Percentiles rank a stretch among this genome's conserved stretches.
Evolutionary conservation across 1,140 invertebrate genomes (phyloP).

Genomic region (Eriosoma lanigerum): DNA sequence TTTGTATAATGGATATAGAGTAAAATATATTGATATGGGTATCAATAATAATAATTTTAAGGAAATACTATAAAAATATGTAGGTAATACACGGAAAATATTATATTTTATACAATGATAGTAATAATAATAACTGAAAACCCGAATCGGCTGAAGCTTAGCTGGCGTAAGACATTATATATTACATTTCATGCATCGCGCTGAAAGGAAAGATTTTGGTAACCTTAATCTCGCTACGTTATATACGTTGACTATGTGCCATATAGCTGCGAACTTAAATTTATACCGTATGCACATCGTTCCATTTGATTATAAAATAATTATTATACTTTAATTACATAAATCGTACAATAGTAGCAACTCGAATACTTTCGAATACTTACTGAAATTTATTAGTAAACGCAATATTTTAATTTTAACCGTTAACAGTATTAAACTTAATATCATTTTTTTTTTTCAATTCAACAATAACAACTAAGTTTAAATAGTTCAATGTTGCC

Average conservation of each 20-base stretch:
- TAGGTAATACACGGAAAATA: neutral
- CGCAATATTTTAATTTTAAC: neutral
- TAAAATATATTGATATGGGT: neutral
- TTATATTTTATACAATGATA: neutral
- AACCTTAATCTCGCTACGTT: neutral
- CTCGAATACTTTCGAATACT: too few relatives aligned
- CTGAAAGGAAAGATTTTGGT: neutral
- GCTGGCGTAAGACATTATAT: neutral
- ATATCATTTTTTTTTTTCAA: too few relatives aligned
- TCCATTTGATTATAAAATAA: too few relatives aligned
- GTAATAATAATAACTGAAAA: neutral
- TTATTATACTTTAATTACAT: too few relatives aligned
- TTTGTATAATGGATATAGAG: too few relatives aligned
- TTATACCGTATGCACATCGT: too few relatives aligned
- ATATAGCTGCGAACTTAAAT: neutral
- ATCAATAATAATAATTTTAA: neutral
- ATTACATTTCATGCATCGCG: neutral
- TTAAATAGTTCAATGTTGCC: too few relatives aligned
- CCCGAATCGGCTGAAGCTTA: neutral
- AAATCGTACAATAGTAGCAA: too few relatives aligned
- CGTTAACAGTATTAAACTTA: too few relatives aligned
- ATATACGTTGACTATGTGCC: neutral
- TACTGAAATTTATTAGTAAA: too few relatives aligned
- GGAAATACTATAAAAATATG: neutral
- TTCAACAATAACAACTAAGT: too few relatives aligned